phyloP scores from a whole-genome alignment of 2,888 invertebrate genomes.

The Drosophila nr. fundita region DNA sequence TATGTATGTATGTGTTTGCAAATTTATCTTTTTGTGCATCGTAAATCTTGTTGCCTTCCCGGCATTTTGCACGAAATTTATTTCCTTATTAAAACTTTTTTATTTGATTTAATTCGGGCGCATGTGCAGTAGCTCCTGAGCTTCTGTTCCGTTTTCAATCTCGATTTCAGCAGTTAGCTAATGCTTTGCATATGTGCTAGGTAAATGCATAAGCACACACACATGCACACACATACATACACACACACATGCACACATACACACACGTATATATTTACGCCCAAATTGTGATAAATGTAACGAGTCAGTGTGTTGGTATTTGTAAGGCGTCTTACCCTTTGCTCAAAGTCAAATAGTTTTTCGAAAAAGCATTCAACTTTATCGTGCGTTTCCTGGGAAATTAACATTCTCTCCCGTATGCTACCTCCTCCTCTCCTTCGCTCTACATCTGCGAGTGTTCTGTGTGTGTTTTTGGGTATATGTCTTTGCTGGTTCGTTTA shows the following conservation, averaged over 20 bases:
- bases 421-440: neutral
- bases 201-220: slow-evolving; percentile 24
- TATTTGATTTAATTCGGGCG: slow-evolving; percentile 77
- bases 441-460: neutral
- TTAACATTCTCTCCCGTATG: slow-evolving; percentile 69
- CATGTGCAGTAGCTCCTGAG: slow-evolving; percentile 44
- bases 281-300: slow-evolving; percentile 69
- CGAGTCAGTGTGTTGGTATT: slow-evolving; percentile 49
- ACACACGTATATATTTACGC: neutral
- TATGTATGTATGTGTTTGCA: slow-evolving; percentile 42
- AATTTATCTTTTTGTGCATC: slow-evolving; percentile 76
- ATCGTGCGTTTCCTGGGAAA: slow-evolving; percentile 82
- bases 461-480: slow-evolving; percentile 22
- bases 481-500: slow-evolving; percentile 57
- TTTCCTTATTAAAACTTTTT: slow-evolving; percentile 80
- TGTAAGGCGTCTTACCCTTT: slow-evolving; percentile 55
- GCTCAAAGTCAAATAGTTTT: slow-evolving; percentile 77
- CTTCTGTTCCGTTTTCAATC: slow-evolving; percentile 17
- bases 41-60: slow-evolving; percentile 79
- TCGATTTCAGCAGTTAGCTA: slow-evolving; percentile 30
- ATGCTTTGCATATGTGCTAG: slow-evolving; percentile 45
- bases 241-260: slow-evolving; percentile 13
- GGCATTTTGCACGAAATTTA: slow-evolving; percentile 75
- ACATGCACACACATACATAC: slow-evolving; percentile 10
- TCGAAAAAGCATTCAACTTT: slow-evolving; percentile 78